A percentile compares a stretch with the other conserved stretches of the same genome.
Evolutionary conservation across 2,797 vertebrate genomes (phyloP).

Genomic region (Synaphobranchus kaupii): DNA sequence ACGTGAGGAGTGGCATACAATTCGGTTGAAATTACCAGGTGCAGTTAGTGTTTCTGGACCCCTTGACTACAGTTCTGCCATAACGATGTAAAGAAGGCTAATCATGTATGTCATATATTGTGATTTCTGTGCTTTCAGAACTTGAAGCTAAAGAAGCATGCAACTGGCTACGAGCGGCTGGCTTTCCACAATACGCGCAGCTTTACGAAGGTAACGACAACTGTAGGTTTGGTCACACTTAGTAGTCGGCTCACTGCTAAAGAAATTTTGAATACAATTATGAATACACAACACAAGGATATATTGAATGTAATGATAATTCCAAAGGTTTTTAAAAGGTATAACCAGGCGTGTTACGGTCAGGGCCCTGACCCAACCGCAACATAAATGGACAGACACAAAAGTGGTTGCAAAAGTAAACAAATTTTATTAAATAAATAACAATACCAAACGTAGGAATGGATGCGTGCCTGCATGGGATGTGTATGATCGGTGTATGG

Average conservation of each 20-base stretch:
- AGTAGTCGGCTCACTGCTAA: background rate
- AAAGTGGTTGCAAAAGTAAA: no score
- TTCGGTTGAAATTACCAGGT: constrained; percentile 31
- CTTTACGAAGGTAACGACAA: constrained; percentile 78
- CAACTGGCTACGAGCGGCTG: constrained; percentile 76
- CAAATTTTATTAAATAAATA: no score
- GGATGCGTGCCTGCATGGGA: no score
- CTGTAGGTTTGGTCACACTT: background rate
- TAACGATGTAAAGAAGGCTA: constrained; percentile 39
- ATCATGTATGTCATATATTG: background rate
- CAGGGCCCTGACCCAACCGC: no score
- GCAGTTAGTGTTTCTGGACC: constrained; percentile 35
- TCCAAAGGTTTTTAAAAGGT: background rate
- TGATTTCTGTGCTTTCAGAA: constrained; percentile 68
- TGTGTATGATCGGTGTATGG: no score
- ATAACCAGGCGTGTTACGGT: no score
- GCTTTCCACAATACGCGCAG: constrained; percentile 83
- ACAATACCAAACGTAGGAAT: no score
- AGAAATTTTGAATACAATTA: background rate
- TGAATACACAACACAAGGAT: background rate
- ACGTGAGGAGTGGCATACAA: background rate
- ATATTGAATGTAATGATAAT: background rate
- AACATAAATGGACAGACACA: no score
- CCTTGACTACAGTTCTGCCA: constrained; percentile 26
- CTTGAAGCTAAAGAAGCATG: constrained; percentile 75